phyloP scores from a whole-genome alignment of 2,797 vertebrate species.

The Ara ararauna region DNA sequence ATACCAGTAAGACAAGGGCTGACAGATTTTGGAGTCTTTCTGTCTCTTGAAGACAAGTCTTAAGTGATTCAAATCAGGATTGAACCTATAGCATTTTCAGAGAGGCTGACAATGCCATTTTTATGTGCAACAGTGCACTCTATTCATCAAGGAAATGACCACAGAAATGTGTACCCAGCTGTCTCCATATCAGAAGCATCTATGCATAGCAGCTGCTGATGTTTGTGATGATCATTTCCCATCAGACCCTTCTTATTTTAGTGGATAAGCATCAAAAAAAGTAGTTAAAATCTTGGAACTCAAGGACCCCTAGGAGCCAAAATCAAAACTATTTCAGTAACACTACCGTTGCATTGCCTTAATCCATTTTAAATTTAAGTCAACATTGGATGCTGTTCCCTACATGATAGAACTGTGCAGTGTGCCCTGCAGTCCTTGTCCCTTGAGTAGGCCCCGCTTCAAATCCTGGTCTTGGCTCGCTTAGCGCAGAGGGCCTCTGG shows the following conservation, averaged over 20 bases:
- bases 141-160: conserved; percentile 61
- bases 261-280: neutral
- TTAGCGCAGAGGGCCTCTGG: neutral
- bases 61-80: neutral
- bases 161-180: conserved; percentile 66
- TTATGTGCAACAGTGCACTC: conserved; percentile 62
- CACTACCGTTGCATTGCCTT: neutral
- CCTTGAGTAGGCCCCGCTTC: neutral
- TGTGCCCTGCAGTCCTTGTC: neutral
- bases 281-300: neutral
- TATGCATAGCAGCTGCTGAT: conserved; percentile 57
- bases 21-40: neutral
- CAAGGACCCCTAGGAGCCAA: neutral
- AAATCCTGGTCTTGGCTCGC: neutral
- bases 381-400: neutral
- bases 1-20: neutral
- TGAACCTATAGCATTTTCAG: conserved; percentile 7
- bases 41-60: neutral
- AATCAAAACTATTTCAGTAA: neutral
- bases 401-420: neutral
- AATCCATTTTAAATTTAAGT: neutral
- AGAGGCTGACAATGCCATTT: conserved; percentile 62
- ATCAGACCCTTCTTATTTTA: conserved; percentile 1
- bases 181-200: conserved; percentile 60
- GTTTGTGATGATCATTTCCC: conserved; percentile 34